These are phyloP conservation scores for Lasioglossum villosulum DNA, from an alignment of 2,888 invertebrate genomes.

Conservation along the genomic window DNA sequence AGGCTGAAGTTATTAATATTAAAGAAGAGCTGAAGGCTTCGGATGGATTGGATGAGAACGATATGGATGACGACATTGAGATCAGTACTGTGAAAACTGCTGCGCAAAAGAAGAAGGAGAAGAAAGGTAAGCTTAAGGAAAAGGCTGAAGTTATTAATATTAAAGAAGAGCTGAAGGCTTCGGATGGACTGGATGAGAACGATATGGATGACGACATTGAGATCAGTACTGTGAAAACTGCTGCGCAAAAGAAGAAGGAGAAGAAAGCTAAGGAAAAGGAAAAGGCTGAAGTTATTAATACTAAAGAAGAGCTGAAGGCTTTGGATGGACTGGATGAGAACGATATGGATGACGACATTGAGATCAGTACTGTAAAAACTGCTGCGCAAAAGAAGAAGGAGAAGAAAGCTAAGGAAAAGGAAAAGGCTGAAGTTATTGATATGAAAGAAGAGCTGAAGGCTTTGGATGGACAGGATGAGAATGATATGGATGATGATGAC, in stretches of 20 bases:
- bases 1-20: constrained; percentile 82
- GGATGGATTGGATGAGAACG: constrained; percentile 39
- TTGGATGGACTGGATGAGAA: constrained; percentile 37
- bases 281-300: constrained; percentile 82
- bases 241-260: constrained; percentile 95
- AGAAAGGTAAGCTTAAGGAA: constrained; percentile 87
- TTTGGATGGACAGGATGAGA: constrained; percentile 32
- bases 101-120: constrained; percentile 95
- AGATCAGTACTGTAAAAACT: constrained; percentile 89
- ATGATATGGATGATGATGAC: constrained; percentile 83
- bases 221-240: constrained; percentile 89
- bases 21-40: constrained; percentile 73
- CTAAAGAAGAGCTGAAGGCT: constrained; percentile 73
- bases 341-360: constrained; percentile 84
- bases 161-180: constrained; percentile 73
- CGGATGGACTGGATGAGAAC: constrained; percentile 36
- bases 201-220: constrained; percentile 85
- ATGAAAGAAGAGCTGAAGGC: constrained; percentile 74
- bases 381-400: constrained; percentile 96
- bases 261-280: constrained; percentile 92
- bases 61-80: constrained; percentile 85
- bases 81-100: constrained; percentile 90
- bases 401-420: constrained; percentile 92
- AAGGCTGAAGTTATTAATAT: constrained; percentile 82
- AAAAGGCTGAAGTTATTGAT: constrained; percentile 82